Evolutionary conservation across 2,113 vertebrate genomes (phyloP).

Genomic region (Lota lota): DNA sequence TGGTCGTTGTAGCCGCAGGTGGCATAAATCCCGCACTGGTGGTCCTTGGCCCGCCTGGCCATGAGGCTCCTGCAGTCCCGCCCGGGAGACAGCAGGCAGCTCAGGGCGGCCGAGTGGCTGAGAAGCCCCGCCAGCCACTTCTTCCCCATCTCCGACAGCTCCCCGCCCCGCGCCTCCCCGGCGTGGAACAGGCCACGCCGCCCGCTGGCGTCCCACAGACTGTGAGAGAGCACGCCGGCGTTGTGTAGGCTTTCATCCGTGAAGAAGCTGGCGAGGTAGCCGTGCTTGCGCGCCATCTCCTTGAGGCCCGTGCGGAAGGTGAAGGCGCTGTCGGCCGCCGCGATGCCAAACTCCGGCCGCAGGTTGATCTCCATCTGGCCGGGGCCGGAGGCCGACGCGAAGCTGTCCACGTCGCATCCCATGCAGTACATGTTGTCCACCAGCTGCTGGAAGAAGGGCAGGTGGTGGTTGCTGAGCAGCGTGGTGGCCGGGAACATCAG

Average conservation of each 20-base stretch:
- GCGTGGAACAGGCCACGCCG: slow-evolving; percentile 80
- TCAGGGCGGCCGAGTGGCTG: slow-evolving; percentile 85
- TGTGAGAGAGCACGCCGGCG: slow-evolving; percentile 83
- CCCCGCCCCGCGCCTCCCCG: slow-evolving; percentile 51
- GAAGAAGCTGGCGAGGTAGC: slow-evolving; percentile 88
- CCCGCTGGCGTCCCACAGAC: slow-evolving; percentile 82
- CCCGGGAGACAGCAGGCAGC: slow-evolving; percentile 87
- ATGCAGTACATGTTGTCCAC: slow-evolving; percentile 88
- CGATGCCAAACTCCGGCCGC: slow-evolving; percentile 84
- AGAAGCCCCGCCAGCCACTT: slow-evolving; percentile 87
- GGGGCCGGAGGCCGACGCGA: slow-evolving; percentile 83
- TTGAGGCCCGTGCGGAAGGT: slow-evolving; percentile 91
- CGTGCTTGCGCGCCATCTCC: slow-evolving; percentile 88
- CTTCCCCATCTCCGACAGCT: slow-evolving; percentile 78
- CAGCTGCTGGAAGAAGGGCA: slow-evolving; percentile 89
- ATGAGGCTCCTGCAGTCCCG: slow-evolving; percentile 79
- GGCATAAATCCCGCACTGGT: slow-evolving; percentile 74
- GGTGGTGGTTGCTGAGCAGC: slow-evolving; percentile 83
- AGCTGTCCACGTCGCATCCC: slow-evolving; percentile 88
- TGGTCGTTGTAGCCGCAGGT: slow-evolving; percentile 88
- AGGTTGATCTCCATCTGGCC: slow-evolving; percentile 92
- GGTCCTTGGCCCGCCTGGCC: slow-evolving; percentile 77
- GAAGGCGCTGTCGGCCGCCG: slow-evolving; percentile 86
- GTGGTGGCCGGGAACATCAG: slow-evolving; percentile 86
- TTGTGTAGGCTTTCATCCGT: slow-evolving; percentile 83